phyloP scores from a whole-genome alignment of 2,113 vertebrate species.

The Ictalurus punctatus region DNA sequence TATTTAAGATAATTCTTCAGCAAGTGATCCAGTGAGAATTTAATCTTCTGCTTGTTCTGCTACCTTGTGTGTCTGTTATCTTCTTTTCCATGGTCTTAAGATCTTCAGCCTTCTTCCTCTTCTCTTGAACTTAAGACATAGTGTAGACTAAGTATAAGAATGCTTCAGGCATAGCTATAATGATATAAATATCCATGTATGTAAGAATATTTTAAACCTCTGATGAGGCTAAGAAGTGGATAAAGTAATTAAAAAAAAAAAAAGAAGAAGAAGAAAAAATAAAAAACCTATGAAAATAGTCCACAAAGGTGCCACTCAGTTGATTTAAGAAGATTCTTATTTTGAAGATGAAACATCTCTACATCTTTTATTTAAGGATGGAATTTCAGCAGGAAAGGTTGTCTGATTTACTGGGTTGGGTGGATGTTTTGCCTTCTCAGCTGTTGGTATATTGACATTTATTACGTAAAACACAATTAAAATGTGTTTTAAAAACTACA shows the following conservation, averaged over 20 bases:
- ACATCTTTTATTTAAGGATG: background rate
- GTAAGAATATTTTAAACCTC: background rate
- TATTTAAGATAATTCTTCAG: background rate
- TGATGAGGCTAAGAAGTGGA: constrained; percentile 30
- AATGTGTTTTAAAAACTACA: background rate
- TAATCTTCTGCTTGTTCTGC: constrained; percentile 30
- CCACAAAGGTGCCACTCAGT: background rate
- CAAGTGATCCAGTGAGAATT: background rate
- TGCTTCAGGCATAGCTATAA: background rate
- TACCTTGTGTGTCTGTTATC: constrained; percentile 60
- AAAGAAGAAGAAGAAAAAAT: too few relatives aligned
- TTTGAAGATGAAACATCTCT: background rate
- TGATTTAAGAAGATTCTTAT: background rate
- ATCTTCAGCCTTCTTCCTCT: constrained; percentile 46
- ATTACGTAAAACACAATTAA: background rate
- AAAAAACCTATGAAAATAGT: background rate
- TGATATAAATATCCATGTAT: background rate
- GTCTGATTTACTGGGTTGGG: background rate
- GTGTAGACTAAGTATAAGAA: constrained; percentile 3
- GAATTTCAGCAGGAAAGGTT: background rate
- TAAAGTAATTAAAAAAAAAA: background rate
- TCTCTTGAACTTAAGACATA: constrained; percentile 59
- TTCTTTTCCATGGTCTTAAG: constrained; percentile 43
- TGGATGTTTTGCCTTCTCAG: background rate
- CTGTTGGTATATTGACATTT: background rate